phyloP scores from a whole-genome alignment of 2,888 invertebrate species.

The Noctuana brunneofusca region DNA sequence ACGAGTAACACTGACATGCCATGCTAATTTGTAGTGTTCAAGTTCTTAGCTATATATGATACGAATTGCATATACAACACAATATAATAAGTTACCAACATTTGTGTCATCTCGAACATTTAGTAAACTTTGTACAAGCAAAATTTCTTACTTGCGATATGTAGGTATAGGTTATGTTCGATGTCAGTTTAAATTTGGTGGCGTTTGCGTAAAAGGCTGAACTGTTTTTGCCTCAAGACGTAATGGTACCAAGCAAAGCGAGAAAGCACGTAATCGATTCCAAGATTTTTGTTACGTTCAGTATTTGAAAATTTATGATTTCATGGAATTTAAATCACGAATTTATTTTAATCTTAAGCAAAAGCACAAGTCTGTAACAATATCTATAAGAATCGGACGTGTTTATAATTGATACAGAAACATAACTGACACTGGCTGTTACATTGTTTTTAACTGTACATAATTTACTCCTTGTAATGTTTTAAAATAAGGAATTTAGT shows the following conservation, averaged over 20 bases:
- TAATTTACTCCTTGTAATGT: constrained; percentile 82
- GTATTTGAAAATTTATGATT: constrained; percentile 37
- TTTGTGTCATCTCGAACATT: neutral
- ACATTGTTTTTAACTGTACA: constrained; percentile 43
- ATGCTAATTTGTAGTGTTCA: constrained; percentile 52
- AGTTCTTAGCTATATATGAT: constrained; percentile 12
- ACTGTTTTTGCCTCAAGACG: constrained; percentile 28
- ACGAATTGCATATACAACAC: constrained; percentile 1
- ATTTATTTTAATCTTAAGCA: constrained; percentile 18
- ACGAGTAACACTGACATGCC: constrained; percentile 56
- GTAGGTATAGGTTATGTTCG: neutral
- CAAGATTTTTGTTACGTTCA: constrained; percentile 52
- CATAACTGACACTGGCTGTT: constrained; percentile 20
- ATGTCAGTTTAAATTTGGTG: constrained; percentile 3
- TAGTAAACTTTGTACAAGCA: neutral
- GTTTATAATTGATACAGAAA: constrained; percentile 38
- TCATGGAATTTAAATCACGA: neutral
- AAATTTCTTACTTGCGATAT: neutral
- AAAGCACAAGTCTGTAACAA: constrained; percentile 36
- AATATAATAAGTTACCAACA: neutral
- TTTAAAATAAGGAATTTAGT: constrained; percentile 71
- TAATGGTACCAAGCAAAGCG: constrained; percentile 38
- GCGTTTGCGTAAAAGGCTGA: constrained; percentile 1
- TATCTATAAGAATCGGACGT: constrained; percentile 34
- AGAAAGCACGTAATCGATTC: constrained; percentile 75